Evolutionary conservation across 64 coral and sea anemone species (phyloP).

Genomic region (Catalaphyllia jardinei): DNA sequence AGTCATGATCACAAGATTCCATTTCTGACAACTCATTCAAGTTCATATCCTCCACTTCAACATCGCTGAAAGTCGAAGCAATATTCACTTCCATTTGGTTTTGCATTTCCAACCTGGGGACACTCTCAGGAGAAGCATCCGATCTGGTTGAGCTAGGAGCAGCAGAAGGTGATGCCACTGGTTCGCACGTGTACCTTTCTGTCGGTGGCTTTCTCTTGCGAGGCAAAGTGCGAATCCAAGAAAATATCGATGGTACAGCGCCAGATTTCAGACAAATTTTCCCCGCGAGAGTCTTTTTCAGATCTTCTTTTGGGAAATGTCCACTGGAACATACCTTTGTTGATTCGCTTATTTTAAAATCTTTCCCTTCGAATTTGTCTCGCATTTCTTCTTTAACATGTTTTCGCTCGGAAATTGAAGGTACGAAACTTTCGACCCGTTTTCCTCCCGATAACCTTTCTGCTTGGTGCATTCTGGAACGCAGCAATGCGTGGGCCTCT

Average conservation of each 20-base stretch:
- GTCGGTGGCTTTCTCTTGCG: constrained; percentile 37
- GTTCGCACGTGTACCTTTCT: constrained; percentile 30
- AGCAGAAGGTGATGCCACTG: constrained; percentile 13
- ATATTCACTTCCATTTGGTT: constrained; percentile 15
- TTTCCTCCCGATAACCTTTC: constrained; percentile 40
- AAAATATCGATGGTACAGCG: constrained; percentile 60
- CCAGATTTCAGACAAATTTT: constrained; percentile 46
- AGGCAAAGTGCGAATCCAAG: constrained; percentile 41
- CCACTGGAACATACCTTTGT: constrained; percentile 69
- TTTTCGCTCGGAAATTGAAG: constrained; percentile 47
- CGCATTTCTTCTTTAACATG: constrained; percentile 46
- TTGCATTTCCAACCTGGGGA: neutral
- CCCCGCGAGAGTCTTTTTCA: constrained; percentile 64
- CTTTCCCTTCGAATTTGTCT: constrained; percentile 50
- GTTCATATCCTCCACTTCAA: constrained; percentile 1
- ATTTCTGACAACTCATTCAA: no score
- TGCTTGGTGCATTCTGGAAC: constrained; percentile 48
- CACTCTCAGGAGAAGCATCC: constrained; percentile 35
- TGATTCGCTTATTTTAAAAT: constrained; percentile 21
- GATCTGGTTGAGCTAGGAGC: neutral
- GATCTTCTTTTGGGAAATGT: constrained; percentile 58
- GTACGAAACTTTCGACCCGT: constrained; percentile 43
- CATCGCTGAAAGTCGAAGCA: constrained; percentile 16
- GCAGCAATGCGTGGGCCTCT: constrained; percentile 49
- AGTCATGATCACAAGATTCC: constrained; percentile 1